Evolutionary conservation across 2,797 vertebrate genomes (phyloP), one percentile per base, ranked within the genome.

Genomic region (Tadarida brasiliensis): DNA sequence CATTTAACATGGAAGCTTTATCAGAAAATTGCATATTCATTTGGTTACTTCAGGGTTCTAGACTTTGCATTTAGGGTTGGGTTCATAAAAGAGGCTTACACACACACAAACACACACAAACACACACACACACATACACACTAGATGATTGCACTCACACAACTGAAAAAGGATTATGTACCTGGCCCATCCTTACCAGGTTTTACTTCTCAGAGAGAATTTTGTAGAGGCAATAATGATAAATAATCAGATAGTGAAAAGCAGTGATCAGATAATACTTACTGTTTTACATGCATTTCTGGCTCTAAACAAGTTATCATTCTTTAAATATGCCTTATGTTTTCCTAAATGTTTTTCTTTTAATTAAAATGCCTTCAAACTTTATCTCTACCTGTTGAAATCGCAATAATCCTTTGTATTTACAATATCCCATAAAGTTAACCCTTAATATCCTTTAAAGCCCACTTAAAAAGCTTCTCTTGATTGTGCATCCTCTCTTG

Each of bases 191-290:
- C 1, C 91, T 93, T 16, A 1, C 7, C 22, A 91, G 3, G 2
- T 87, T 89, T 95, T 93, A 4, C 20, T 93, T 90, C 33, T 96
- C 14, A 30, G 65, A 49, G 33, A 14, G 51, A 49, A 92, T 93
- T 95, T 89, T 51, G 3, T 54, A 22, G 19, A 47, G 3, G 1
- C n/a, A 44, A 56, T 35, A 68, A 1, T 57, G 49, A 59, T 70
- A 74, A 92, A n/a, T 5, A 90, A 47, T 54, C 57, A 65, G 19
- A 61, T 39, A 10, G 49, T 56, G 11, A 94, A 83, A 81, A 83
- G 22, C 14, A 68, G 5, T 54, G 7, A 77, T 88, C 24, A 33
- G 33, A 80, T 63, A 68, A 80, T 47, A 57, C 11, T 20, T 17
- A 51, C 4, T 85, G 1, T 16, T 3, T 51, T 87, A 65, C 24